Evolutionary conservation across 2,888 invertebrate genomes (phyloP).

Genomic region (Brachyopa scutellaris): DNA sequence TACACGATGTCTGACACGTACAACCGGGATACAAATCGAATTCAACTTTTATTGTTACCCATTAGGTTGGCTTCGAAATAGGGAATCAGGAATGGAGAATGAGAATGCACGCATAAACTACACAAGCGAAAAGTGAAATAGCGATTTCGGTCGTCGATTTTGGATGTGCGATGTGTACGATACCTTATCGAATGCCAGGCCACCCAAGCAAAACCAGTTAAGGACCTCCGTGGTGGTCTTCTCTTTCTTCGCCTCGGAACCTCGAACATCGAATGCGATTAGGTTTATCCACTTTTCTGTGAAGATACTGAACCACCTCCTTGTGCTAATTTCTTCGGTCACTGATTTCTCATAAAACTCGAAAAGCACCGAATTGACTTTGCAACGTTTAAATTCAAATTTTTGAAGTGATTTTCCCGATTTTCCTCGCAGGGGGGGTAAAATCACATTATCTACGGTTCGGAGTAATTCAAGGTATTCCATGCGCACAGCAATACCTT

Average conservation of each 20-base stretch:
- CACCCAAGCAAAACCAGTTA: slow-evolving; percentile 4
- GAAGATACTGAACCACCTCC: slow-evolving; percentile 6
- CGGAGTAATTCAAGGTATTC: slow-evolving; percentile 63
- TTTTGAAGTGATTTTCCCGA: slow-evolving; percentile 52
- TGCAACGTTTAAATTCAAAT: slow-evolving; percentile 63
- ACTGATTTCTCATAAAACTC: slow-evolving; percentile 67
- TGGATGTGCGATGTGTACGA: background rate
- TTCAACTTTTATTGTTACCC: slow-evolving; percentile 62
- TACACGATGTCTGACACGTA: slow-evolving; percentile 60
- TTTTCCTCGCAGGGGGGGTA: background rate
- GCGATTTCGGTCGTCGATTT: slow-evolving; percentile 8
- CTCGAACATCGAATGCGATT: slow-evolving; percentile 13
- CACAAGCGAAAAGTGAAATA: slow-evolving; percentile 13
- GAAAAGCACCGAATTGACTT: slow-evolving; percentile 41
- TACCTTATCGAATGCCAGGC: slow-evolving; percentile 1
- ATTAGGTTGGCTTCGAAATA: no score
- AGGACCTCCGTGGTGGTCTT: background rate
- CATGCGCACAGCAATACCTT: slow-evolving; percentile 61
- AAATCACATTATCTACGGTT: slow-evolving; percentile 57
- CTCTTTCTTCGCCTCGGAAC: no score
- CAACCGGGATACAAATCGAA: slow-evolving; percentile 52
- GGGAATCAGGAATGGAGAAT: slow-evolving; percentile 10
- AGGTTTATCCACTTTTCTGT: slow-evolving; percentile 21
- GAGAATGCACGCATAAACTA: slow-evolving; percentile 19
- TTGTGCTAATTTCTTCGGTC: slow-evolving; percentile 67